Base-by-base conservation (phyloP, 2,113 vertebrate genomes). In the Heteronetta atricapilla region DNA sequence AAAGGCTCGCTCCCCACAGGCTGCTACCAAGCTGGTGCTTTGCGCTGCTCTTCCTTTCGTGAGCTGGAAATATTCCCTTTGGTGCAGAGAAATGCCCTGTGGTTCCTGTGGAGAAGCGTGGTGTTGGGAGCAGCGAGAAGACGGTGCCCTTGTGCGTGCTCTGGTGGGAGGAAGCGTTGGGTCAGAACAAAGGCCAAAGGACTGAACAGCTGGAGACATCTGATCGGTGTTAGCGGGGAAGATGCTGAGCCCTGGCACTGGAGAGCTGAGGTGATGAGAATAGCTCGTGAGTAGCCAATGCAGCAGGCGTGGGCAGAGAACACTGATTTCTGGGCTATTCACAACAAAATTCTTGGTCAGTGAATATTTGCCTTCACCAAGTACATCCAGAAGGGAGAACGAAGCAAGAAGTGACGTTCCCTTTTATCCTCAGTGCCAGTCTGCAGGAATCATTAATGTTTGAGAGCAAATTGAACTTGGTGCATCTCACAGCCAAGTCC, bases 1-100 rank as follows among this genome's bases (percentile, higher is more conserved):
- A 52, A 70, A 53, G 23, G 48, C 62, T 81, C 1, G 31, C 62
- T 89, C 78, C 22, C 33, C 34, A 23, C 55, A 29, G 78, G 84
- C 77, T 69, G 59, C 74, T 81, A 63, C 38, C 75, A 82, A 58
- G 88, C 73, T 85, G 82, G 31, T 82, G 82, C 14, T 21, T 29
- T 42, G 55, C 20, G 25, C 82, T 11, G 1, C 33, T 53, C 23
- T 60, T 46, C 68, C 81, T 86, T 79, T 75, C 76, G 50, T 0
- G 10, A 76, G 82, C 53, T 94, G 91, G 77, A 92, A 97, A 93
- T 56, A 2, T 28, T 92, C 86, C 23, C 67, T 96, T 95, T 84
- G 86, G 73, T 36, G 73, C 42, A 80, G 74, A 96, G 96, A 66
- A 96, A 92, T 79, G 84, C 13, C 4, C 52, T 58, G 84, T 89